Base-by-base conservation (phyloP, 2,888 invertebrate genomes). In the Agonopterix subpropinquella region DNA sequence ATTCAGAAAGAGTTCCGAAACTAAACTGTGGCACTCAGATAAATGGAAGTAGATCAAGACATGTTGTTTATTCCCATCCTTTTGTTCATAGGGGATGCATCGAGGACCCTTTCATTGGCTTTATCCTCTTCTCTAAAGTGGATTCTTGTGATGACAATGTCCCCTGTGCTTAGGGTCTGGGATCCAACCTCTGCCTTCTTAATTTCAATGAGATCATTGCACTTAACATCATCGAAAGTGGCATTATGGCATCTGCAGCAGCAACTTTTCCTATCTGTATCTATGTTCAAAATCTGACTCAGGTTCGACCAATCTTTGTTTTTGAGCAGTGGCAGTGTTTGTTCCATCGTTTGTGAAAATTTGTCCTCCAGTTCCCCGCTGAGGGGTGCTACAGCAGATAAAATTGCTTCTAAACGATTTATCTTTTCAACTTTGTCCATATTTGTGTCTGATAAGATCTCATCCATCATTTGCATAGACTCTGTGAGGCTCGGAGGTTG, bases 91-190 rank as follows among this genome's bases (percentile, higher is more conserved):
- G 89, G 85, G 9, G 84, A 73, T n/a, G 88, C 89, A 55, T 89
- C 89, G 1, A 89, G 67, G 50, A 82, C 76, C 57, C 86, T 77
- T 59, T 89, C 89, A 45, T 85, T 82, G 1, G 67, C 57, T 57
- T 89, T 89, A 52, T 89, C 89, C 57, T 89, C 89, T 56, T 89
- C 89, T 44, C 87, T 73, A 70, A 89, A 89, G 62, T 89, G 89
- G 67, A 96, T 95, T 80, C 95, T 94, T 43, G 96, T 96, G 65
- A 97, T 96, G 48, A 96, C 96, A 68, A 97, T 95, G 75, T 97
- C 97, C 46, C 97, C 97, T 11, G 97, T 97, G 73, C 96, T 96
- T 44, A 96, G 89, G 1, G 97, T 97, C 81, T 97, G 97, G 51
- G 94, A 93, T 36, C 92, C 92, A 52, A 92, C 90, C 61, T 92